These are phyloP conservation scores for Microtus montanus DNA, from an alignment of 2,113 vertebrate genomes.

Conservation along the genomic window DNA sequence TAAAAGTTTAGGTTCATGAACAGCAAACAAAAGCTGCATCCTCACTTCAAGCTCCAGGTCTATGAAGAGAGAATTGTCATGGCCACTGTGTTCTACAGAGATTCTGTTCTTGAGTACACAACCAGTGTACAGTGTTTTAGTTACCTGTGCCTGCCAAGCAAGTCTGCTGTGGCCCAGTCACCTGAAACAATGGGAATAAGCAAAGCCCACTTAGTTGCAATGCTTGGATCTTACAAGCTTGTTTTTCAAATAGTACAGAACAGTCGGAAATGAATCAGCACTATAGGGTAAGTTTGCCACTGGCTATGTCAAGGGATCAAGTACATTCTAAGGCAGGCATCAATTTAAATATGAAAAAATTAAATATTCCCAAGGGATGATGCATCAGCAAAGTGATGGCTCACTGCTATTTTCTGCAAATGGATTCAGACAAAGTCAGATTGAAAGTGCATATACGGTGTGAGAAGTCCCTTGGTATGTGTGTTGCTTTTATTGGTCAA, in stretches of 20 bases:
- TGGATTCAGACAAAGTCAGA: not conserved
- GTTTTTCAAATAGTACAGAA: not conserved
- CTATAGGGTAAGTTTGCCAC: not conserved
- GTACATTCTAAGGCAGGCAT: not conserved
- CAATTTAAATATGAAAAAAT: not conserved
- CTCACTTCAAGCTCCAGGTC: not conserved
- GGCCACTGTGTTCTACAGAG: not conserved
- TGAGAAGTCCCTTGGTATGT: too few relatives aligned
- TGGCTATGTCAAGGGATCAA: not conserved
- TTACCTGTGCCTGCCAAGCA: not conserved
- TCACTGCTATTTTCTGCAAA: not conserved
- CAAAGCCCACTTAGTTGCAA: not conserved
- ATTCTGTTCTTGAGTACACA: not conserved
- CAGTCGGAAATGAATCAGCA: not conserved
- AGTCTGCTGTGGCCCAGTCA: not conserved
- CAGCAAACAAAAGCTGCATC: too few relatives aligned
- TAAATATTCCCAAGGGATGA: not conserved
- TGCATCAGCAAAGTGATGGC: not conserved
- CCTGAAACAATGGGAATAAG: not conserved
- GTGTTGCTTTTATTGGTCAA: too few relatives aligned
- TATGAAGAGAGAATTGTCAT: not conserved
- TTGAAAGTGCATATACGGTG: not conserved
- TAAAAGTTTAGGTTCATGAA: not conserved
- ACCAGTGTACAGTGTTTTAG: too few relatives aligned
- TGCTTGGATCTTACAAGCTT: not conserved